Evolutionary conservation across 1,140 invertebrate genomes (phyloP).

Genomic region (Drosophila aff.): DNA sequence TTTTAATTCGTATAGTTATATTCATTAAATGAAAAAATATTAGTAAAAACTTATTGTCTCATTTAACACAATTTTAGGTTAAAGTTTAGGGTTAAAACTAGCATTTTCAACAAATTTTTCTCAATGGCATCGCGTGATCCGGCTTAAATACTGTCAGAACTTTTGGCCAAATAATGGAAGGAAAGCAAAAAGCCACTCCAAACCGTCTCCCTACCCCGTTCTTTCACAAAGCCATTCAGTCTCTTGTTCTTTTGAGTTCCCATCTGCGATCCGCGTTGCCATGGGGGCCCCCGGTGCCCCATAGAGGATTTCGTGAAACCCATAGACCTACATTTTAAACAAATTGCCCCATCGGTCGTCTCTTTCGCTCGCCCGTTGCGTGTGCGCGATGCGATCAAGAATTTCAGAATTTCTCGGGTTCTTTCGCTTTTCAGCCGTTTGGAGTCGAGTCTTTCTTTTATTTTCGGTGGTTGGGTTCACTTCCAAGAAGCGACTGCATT

Average conservation of each 20-base stretch:
- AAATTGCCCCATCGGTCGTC: constrained; percentile 63
- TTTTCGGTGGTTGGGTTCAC: constrained; percentile 53
- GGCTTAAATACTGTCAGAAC: constrained; percentile 48
- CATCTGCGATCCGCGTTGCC: constrained; percentile 49
- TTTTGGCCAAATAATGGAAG: constrained; percentile 62
- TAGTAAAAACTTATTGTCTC: neutral
- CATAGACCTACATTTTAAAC: constrained; percentile 84
- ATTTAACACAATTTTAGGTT: neutral
- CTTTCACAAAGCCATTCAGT: constrained; percentile 17
- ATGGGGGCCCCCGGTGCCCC: constrained; percentile 51
- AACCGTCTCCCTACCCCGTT: neutral
- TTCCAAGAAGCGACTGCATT: constrained; percentile 73
- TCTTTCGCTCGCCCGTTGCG: constrained; percentile 28
- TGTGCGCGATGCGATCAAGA: constrained; percentile 74
- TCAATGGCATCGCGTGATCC: constrained; percentile 63
- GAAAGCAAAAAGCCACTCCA: constrained; percentile 48
- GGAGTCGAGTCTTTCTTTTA: constrained; percentile 46
- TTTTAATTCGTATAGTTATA: neutral
- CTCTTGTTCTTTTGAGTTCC: constrained; percentile 8
- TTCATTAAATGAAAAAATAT: neutral
- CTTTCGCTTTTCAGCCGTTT: constrained; percentile 51
- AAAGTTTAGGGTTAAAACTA: neutral
- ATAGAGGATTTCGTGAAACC: constrained; percentile 80
- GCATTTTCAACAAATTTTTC: constrained; percentile 24
- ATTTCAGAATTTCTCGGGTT: constrained; percentile 55